Evolutionary conservation across 2,113 vertebrate species (phyloP).

Genomic region (Anolis sagrei): DNA sequence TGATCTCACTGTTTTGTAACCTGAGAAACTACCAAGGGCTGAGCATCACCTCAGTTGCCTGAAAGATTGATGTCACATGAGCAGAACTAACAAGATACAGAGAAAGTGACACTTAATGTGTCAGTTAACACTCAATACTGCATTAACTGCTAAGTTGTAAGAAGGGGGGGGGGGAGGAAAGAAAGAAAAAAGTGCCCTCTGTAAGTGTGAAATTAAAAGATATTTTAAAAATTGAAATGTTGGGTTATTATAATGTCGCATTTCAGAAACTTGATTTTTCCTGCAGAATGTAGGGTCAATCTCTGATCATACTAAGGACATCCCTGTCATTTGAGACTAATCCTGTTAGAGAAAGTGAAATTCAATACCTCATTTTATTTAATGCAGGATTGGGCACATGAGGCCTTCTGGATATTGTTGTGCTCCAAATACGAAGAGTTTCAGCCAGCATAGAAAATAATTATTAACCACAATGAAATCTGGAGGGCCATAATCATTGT

Average conservation of each 20-base stretch:
- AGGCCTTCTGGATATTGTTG: no score
- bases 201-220: not conserved
- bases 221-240: not conserved
- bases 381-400: no score
- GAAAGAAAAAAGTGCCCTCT: not conserved
- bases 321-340: not conserved
- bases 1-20: constrained; percentile 38
- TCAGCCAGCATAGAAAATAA: no score
- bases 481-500: no score
- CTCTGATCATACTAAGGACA: not conserved
- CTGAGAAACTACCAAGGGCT: constrained; percentile 37
- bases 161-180: no score
- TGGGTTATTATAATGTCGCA: not conserved
- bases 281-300: not conserved
- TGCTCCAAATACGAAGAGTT: no score
- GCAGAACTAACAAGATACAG: constrained; percentile 11
- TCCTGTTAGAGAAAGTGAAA: not conserved
- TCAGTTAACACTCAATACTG: constrained; percentile 21
- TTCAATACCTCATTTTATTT: not conserved
- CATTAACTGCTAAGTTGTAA: not conserved
- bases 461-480: no score
- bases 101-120: constrained; percentile 18
- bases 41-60: constrained; percentile 23
- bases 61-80: constrained; percentile 10
- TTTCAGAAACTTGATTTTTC: not conserved